Evolutionary conservation across 2,797 vertebrate species (phyloP).

Genomic region (Leuciscus waleckii): DNA sequence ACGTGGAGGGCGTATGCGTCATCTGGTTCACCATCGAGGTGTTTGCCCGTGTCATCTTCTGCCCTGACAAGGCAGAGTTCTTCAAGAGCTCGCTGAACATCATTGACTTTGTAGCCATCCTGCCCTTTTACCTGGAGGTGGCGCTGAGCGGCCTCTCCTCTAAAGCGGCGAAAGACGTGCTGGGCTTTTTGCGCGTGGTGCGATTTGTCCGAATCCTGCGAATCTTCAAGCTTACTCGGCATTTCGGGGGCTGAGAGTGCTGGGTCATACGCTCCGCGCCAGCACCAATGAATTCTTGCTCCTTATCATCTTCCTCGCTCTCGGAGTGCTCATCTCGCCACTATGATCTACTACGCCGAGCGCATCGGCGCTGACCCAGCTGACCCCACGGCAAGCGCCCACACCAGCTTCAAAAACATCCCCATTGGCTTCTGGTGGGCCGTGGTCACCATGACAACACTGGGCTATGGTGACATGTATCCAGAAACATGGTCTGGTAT

Average conservation of each 20-base stretch:
- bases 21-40: conserved; percentile 99
- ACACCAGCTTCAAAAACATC: conserved; percentile 99
- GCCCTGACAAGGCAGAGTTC: conserved; percentile 97
- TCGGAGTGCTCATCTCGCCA: conserved; percentile 98
- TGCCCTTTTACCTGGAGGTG: conserved; percentile 98
- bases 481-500: conserved; percentile 99
- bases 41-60: conserved; percentile 94
- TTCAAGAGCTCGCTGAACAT: conserved; percentile 98
- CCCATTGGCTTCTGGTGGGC: conserved; percentile 99
- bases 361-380: conserved; percentile 94
- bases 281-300: conserved; percentile 99
- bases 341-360: conserved; percentile 99
- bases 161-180: conserved; percentile 97
- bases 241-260: conserved; percentile 93
- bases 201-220: conserved; percentile 97
- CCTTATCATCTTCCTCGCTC: conserved; percentile 97
- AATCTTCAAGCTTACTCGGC: conserved; percentile 98
- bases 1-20: conserved; percentile 97
- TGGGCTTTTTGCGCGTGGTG: conserved; percentile 97
- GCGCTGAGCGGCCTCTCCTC: conserved; percentile 95
- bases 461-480: conserved; percentile 99
- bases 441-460: conserved; percentile 98
- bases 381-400: conserved; percentile 91
- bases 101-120: conserved; percentile 99
- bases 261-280: conserved; percentile 96